Conservation (phyloP, 2,113 vertebrate genomes). For the Otocyon megalotis region DNA sequence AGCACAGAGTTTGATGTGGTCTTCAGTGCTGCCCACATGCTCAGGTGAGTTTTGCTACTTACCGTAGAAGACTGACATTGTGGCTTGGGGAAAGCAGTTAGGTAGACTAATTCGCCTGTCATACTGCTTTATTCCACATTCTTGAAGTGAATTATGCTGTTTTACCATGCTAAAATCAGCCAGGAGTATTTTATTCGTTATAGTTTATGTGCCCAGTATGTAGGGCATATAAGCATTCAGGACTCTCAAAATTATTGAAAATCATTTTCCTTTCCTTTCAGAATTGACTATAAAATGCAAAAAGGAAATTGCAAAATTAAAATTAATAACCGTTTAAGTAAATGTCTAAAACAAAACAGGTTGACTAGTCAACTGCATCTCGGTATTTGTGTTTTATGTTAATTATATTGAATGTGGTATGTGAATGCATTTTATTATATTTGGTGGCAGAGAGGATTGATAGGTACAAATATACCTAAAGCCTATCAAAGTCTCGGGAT, state of each 20-base stretch:
- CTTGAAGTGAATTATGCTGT: background rate
- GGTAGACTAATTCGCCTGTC: background rate
- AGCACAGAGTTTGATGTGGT: constrained; percentile 97
- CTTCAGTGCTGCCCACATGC: constrained; percentile 99
- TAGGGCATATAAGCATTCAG: background rate
- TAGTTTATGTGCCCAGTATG: background rate
- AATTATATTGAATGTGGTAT: background rate
- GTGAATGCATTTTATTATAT: background rate
- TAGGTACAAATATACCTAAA: constrained; percentile 20
- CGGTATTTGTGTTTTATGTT: constrained; percentile 3
- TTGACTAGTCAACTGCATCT: background rate
- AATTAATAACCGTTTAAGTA: background rate
- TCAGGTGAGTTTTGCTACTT: constrained; percentile 90
- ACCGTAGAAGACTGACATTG: background rate
- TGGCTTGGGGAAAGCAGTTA: background rate
- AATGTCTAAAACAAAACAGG: background rate
- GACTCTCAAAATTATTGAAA: background rate
- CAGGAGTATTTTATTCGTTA: background rate
- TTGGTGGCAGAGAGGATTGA: background rate
- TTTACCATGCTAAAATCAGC: background rate
- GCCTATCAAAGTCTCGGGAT: constrained; percentile 5
- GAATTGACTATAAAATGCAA: background rate
- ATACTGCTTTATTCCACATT: background rate
- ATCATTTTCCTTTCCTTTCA: background rate
- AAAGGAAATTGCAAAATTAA: background rate